phyloP scores from a whole-genome alignment of 2,113 vertebrate species.

The Gnathonemus echidnorhynchus region DNA sequence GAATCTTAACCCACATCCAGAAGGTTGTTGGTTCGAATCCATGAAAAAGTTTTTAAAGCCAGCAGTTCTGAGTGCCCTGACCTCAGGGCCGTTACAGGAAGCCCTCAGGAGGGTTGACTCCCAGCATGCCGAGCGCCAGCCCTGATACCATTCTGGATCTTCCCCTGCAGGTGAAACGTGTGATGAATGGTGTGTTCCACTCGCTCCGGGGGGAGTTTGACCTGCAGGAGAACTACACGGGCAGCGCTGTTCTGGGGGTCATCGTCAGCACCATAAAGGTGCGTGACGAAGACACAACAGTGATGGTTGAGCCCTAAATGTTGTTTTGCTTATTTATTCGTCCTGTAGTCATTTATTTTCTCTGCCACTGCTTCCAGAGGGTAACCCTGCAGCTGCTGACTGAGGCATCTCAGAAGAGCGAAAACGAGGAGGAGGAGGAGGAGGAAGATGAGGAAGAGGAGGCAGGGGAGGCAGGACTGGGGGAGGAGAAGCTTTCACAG shows the following conservation, averaged over 20 bases:
- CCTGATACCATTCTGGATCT: neutral
- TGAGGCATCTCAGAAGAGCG: conserved; percentile 29
- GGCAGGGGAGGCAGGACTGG: neutral
- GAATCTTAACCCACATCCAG: neutral
- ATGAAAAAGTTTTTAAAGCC: neutral
- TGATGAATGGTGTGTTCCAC: conserved; percentile 93
- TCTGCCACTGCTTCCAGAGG: conserved; percentile 51
- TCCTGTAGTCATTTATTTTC: neutral
- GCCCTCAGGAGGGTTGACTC: neutral
- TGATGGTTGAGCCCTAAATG: neutral
- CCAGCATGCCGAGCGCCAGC: neutral
- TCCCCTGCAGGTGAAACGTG: conserved; percentile 78
- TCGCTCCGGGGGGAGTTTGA: conserved; percentile 82
- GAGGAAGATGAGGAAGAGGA: conserved; percentile 36
- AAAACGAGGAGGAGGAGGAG: conserved; percentile 31
- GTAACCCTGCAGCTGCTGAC: conserved; percentile 79
- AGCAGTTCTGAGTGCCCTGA: neutral
- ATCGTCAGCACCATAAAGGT: conserved; percentile 91
- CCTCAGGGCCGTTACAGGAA: neutral
- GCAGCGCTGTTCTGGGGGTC: conserved; percentile 68
- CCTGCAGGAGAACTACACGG: conserved; percentile 72
- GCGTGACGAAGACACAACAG: neutral
- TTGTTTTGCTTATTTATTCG: neutral
- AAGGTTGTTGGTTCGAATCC: neutral
- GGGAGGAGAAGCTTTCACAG: conserved; percentile 13